Conservation (phyloP, 2,888 invertebrate species). For the Trachelus stipa region DNA sequence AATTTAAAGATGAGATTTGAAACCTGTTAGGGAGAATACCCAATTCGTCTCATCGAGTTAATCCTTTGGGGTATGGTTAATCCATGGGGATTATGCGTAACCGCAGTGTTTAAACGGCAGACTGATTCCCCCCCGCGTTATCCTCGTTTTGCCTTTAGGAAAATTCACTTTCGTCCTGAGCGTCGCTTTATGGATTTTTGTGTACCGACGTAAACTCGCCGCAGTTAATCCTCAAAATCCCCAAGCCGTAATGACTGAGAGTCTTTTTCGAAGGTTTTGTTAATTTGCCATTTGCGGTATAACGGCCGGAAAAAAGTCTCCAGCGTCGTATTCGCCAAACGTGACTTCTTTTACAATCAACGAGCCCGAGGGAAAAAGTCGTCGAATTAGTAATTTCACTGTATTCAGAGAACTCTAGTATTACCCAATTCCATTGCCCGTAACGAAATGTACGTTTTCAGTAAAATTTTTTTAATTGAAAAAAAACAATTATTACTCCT, state of each 20-base stretch:
- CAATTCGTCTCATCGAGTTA: constrained; percentile 47
- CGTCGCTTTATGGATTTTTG: neutral
- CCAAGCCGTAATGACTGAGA: neutral
- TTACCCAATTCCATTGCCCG: neutral
- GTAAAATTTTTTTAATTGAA: neutral
- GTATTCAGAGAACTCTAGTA: neutral
- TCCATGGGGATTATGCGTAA: constrained; percentile 49
- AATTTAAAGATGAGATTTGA: constrained; percentile 6
- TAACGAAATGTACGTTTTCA: neutral
- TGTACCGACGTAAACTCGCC: neutral
- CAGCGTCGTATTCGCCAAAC: neutral
- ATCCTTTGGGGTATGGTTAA: constrained; percentile 45
- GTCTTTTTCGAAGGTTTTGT: neutral
- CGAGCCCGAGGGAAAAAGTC: neutral
- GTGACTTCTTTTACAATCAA: neutral
- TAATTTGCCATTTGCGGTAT: neutral
- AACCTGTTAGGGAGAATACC: constrained; percentile 18
- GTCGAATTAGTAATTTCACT: neutral
- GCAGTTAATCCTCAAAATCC: neutral
- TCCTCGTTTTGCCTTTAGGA: constrained; percentile 33
- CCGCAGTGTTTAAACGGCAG: constrained; percentile 49
- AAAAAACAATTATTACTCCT: neutral
- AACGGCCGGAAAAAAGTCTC: neutral
- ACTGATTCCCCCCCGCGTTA: constrained; percentile 34
- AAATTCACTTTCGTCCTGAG: constrained; percentile 32